A percentile compares a stretch with the other conserved stretches of the same genome.
Evolutionary conservation across 1,140 invertebrate species (phyloP).

Genomic region (Ptiloglossa arizonensis): DNA sequence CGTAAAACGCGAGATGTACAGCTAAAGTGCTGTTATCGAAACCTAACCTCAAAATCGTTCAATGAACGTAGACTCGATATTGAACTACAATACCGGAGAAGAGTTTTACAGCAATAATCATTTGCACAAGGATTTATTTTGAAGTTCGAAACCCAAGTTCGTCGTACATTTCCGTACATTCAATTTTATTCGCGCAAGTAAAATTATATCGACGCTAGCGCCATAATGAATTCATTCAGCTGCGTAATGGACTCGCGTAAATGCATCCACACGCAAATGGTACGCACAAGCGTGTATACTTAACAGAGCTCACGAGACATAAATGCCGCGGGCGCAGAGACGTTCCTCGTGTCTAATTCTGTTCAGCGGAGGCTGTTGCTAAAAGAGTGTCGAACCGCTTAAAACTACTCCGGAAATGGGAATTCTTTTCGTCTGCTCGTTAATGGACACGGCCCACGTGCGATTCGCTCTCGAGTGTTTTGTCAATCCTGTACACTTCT

Average conservation of each 20-base stretch:
- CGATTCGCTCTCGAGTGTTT: slow-evolving; percentile 7
- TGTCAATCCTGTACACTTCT: slow-evolving; percentile 18
- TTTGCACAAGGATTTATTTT: too few relatives aligned
- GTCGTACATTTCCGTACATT: too few relatives aligned
- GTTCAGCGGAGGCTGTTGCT: slow-evolving; percentile 14
- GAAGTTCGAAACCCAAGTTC: too few relatives aligned
- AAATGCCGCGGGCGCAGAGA: slow-evolving; percentile 20
- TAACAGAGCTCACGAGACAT: slow-evolving; percentile 14
- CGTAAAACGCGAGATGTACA: too few relatives aligned
- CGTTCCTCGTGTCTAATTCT: slow-evolving; percentile 41
- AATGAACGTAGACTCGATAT: too few relatives aligned
- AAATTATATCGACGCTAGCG: neutral
- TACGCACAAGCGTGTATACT: slow-evolving; percentile 11
- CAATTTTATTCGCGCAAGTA: neutral
- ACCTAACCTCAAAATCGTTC: too few relatives aligned
- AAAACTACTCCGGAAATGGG: slow-evolving; percentile 52
- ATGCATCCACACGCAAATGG: slow-evolving; percentile 4
- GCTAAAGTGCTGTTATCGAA: too few relatives aligned
- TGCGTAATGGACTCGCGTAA: slow-evolving; percentile 33
- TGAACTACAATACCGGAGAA: too few relatives aligned
- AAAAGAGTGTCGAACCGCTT: slow-evolving; percentile 50
- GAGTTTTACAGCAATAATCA: too few relatives aligned
- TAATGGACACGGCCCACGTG: slow-evolving; percentile 40
- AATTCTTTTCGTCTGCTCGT: slow-evolving; percentile 33
- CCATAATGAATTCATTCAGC: slow-evolving; percentile 25